Percentiles rank a stretch among this genome's conserved stretches.
phyloP scores from a whole-genome alignment of 2,888 invertebrate genomes.

The Apeira syringaria region DNA sequence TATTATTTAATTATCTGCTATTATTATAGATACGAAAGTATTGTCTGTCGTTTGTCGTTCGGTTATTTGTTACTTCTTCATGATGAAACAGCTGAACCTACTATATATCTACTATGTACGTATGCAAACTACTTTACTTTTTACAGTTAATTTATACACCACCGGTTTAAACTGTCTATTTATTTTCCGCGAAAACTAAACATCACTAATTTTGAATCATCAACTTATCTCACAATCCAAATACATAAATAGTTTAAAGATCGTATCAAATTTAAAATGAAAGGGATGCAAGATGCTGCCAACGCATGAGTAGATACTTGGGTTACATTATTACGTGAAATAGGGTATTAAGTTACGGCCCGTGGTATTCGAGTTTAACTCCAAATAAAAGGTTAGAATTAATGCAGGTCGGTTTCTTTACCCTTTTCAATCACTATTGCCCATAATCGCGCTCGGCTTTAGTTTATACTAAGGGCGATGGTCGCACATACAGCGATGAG shows the following conservation, averaged over 20 bases:
- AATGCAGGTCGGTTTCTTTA: constrained; percentile 64
- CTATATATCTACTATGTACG: too few relatives aligned
- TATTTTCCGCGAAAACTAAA: too few relatives aligned
- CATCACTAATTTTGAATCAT: not conserved
- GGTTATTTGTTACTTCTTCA: too few relatives aligned
- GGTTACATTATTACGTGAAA: constrained; percentile 37
- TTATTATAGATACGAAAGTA: too few relatives aligned
- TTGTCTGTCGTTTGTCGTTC: too few relatives aligned
- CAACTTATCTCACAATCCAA: constrained; percentile 21
- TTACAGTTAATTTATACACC: too few relatives aligned
- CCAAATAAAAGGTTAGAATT: constrained; percentile 57
- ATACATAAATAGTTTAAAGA: constrained; percentile 27
- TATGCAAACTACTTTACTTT: too few relatives aligned
- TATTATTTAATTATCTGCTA: too few relatives aligned
- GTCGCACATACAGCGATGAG: constrained; percentile 30
- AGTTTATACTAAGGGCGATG: constrained; percentile 52
- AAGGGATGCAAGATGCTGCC: constrained; percentile 26
- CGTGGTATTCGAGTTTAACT: constrained; percentile 50
- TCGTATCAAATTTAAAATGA: constrained; percentile 24
- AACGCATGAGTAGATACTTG: constrained; percentile 35
- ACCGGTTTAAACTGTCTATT: too few relatives aligned
- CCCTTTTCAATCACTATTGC: constrained; percentile 81
- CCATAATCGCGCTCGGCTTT: constrained; percentile 75
- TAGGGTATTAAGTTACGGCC: constrained; percentile 45
- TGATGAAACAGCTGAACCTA: too few relatives aligned